These are phyloP conservation scores for Drosophila lowei DNA, from an alignment of 1,140 invertebrate genomes.

Conservation along the genomic window DNA sequence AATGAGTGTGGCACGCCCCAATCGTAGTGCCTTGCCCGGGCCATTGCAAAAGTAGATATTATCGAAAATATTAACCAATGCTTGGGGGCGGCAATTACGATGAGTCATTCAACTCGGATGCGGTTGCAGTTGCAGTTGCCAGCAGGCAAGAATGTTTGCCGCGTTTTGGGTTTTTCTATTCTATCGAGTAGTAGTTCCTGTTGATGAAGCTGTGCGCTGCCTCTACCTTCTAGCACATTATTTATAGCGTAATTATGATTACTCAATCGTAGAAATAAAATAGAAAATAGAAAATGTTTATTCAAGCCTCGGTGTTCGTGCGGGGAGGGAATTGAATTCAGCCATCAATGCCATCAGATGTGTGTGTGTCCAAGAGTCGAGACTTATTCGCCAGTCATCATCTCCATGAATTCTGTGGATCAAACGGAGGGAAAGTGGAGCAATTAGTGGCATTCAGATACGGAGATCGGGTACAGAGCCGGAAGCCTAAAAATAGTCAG, in stretches of 20 bases:
- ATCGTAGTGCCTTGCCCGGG: neutral
- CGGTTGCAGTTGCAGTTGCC: conserved; percentile 12
- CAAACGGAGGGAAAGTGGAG: conserved; percentile 30
- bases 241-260: conserved; percentile 54
- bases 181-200: conserved; percentile 26
- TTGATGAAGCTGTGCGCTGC: neutral
- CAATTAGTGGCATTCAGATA: conserved; percentile 20
- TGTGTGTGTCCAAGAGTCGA: too few species aligned
- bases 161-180: conserved; percentile 39
- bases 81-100: conserved; percentile 30
- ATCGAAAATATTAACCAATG: conserved; percentile 43
- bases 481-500: conserved; percentile 29
- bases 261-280: conserved; percentile 47
- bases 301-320: conserved; percentile 32
- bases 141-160: conserved; percentile 17
- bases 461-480: too few species aligned
- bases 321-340: conserved; percentile 18
- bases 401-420: conserved; percentile 96
- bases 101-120: conserved; percentile 50
- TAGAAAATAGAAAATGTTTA: conserved; percentile 35
- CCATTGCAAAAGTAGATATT: conserved; percentile 25
- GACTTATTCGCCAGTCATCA: conserved; percentile 96
- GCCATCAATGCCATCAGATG: conserved; percentile 23
- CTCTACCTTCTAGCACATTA: conserved; percentile 14
- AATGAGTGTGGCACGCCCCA: conserved; percentile 41